These are phyloP conservation scores for Agriopis aurantiaria DNA, from an alignment of 2,888 invertebrate genomes.

Conservation along the genomic window DNA sequence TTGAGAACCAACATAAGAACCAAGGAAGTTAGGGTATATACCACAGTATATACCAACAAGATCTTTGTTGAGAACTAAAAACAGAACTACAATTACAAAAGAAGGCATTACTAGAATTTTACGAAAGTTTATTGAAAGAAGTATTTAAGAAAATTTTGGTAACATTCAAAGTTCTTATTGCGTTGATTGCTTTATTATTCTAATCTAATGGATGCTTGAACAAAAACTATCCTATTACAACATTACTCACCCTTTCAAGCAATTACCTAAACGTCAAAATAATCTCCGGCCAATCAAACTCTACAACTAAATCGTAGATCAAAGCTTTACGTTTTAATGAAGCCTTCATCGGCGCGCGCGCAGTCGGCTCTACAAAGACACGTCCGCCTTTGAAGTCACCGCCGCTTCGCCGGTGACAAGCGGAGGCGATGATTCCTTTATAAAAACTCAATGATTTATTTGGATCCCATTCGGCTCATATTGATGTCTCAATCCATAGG, in stretches of 20 bases:
- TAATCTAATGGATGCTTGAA: slow-evolving; percentile 11
- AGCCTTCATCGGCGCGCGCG: slow-evolving; percentile 73
- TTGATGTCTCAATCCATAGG: slow-evolving; percentile 53
- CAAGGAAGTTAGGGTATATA: too few species aligned
- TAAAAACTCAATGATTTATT: slow-evolving; percentile 84
- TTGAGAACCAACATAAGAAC: too few species aligned
- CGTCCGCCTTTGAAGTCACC: slow-evolving; percentile 65
- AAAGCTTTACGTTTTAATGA: slow-evolving; percentile 71
- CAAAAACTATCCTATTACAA: slow-evolving; percentile 41
- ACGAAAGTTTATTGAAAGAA: too few species aligned
- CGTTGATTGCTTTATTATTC: slow-evolving; percentile 26
- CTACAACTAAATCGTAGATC: slow-evolving; percentile 65
- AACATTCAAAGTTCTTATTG: slow-evolving; percentile 12
- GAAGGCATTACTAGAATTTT: not conserved
- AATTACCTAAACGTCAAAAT: slow-evolving; percentile 62
- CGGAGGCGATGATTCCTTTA: slow-evolving; percentile 81
- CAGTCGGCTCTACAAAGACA: slow-evolving; percentile 68
- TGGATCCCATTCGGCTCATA: slow-evolving; percentile 58
- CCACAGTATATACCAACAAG: too few species aligned
- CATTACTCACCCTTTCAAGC: slow-evolving; percentile 56
- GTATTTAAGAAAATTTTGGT: not conserved
- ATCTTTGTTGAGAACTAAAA: not conserved
- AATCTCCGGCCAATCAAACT: slow-evolving; percentile 59
- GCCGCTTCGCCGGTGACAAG: slow-evolving; percentile 69
- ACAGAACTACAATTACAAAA: not conserved